These are phyloP conservation scores for Chaetorhynchus papuensis DNA, from an alignment of 2,113 vertebrate genomes.

Conservation along the genomic window DNA sequence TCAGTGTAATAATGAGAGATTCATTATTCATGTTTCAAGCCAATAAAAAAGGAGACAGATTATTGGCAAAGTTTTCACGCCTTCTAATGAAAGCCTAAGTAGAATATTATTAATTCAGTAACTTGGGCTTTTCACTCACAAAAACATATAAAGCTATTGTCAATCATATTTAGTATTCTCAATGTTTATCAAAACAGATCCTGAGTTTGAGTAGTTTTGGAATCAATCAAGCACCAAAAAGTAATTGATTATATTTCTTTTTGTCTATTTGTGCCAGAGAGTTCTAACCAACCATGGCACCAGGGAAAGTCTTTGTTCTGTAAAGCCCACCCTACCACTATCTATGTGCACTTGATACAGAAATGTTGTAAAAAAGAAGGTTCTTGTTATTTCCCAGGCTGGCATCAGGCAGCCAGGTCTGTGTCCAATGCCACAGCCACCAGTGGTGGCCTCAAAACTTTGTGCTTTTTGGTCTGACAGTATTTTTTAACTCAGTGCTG, in stretches of 20 bases:
- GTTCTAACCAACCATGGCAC: background rate
- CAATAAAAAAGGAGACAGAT: background rate
- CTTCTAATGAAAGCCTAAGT: background rate
- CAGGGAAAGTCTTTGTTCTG: background rate
- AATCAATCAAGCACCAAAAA: background rate
- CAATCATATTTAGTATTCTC: background rate
- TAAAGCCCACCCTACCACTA: background rate
- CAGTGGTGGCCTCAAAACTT: background rate
- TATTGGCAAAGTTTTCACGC: background rate
- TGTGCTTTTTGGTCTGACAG: background rate
- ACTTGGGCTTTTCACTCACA: background rate
- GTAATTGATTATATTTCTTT: background rate
- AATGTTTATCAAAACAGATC: background rate
- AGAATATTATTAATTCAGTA: background rate
- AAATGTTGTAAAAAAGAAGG: background rate
- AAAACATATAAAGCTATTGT: background rate
- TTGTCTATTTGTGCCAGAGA: background rate
- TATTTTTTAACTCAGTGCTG: background rate
- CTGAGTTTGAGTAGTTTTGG: background rate
- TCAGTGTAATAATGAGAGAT: background rate
- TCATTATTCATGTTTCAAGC: background rate
- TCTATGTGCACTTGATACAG: rapidly evolving
- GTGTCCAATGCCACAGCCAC: background rate
- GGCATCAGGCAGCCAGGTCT: background rate
- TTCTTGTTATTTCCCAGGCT: background rate